phyloP scores from a whole-genome alignment of 2,888 invertebrate species.

The Thecophora atra region DNA sequence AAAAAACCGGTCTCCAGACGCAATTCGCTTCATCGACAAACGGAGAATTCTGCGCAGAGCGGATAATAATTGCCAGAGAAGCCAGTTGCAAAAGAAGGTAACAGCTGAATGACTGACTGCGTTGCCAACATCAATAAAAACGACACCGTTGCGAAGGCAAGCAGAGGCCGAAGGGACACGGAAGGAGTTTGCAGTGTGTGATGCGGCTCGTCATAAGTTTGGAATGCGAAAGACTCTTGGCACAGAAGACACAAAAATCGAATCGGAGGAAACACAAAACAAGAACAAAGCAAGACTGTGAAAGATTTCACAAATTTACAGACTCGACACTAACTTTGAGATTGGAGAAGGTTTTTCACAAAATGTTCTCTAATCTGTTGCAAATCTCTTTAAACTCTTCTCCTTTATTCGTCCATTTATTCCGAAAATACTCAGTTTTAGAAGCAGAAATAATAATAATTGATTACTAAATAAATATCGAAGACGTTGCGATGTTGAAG shows the following conservation, averaged over 20 bases:
- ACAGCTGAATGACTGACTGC: conserved; percentile 1
- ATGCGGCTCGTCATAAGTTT: conserved; percentile 30
- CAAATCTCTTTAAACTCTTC: too few relatives aligned
- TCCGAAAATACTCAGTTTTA: too few relatives aligned
- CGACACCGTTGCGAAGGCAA: background rate
- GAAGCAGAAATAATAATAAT: background rate
- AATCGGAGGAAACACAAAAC: conserved; percentile 12
- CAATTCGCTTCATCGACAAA: background rate
- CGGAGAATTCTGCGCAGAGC: conserved; percentile 3
- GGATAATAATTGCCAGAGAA: conserved; percentile 5
- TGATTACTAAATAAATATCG: background rate
- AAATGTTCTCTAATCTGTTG: too few relatives aligned
- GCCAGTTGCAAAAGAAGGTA: conserved; percentile 11
- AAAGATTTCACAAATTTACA: too few relatives aligned
- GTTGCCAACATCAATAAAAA: conserved; percentile 3
- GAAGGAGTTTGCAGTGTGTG: background rate
- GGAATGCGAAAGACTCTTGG: conserved; percentile 31
- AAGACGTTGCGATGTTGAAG: background rate
- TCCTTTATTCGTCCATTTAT: too few relatives aligned
- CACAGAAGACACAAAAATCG: conserved; percentile 12
- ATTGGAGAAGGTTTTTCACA: too few relatives aligned
- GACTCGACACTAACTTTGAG: too few relatives aligned
- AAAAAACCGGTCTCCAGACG: conserved; percentile 8
- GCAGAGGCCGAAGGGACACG: background rate
- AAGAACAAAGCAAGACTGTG: background rate